A percentile compares a stretch with the other conserved stretches of the same genome.
phyloP scores from a whole-genome alignment of 2,113 vertebrate species.

The Lepus timidus region DNA sequence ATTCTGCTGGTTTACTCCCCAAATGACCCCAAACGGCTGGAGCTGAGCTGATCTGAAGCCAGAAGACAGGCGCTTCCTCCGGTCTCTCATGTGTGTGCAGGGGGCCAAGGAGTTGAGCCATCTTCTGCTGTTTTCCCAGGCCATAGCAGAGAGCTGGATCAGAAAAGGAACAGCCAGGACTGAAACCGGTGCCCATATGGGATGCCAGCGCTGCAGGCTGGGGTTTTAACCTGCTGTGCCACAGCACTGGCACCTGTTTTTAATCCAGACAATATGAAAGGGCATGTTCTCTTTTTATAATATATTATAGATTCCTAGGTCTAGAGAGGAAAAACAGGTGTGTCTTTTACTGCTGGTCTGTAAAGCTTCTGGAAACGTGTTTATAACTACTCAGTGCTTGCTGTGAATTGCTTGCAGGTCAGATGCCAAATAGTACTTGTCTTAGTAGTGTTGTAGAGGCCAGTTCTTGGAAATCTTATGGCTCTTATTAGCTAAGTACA shows the following conservation, averaged over 20 bases:
- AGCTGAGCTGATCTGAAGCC: too few species aligned
- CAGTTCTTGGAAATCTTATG: not conserved
- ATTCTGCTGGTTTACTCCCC: too few species aligned
- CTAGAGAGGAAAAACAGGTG: not conserved
- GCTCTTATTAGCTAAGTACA: not conserved
- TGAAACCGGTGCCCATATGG: too few species aligned
- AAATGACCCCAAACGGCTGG: too few species aligned
- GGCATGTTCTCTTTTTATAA: not conserved
- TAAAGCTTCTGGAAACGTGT: slow-evolving; percentile 18
- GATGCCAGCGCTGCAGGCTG: too few species aligned
- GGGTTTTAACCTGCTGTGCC: too few species aligned
- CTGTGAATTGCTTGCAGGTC: not conserved
- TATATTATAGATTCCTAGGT: not conserved
- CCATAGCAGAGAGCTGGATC: too few species aligned
- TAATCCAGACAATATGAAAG: not conserved
- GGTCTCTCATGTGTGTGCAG: too few species aligned
- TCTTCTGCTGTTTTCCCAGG: too few species aligned
- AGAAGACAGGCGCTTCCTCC: too few species aligned
- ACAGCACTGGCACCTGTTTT: not conserved
- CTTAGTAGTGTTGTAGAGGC: not conserved
- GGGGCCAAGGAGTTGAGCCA: too few species aligned
- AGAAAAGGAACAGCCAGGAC: too few species aligned
- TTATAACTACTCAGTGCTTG: not conserved
- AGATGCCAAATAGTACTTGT: not conserved
- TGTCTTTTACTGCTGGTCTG: not conserved